Conservation (phyloP, 2,888 invertebrate genomes). For the Trachelus tabidus region DNA sequence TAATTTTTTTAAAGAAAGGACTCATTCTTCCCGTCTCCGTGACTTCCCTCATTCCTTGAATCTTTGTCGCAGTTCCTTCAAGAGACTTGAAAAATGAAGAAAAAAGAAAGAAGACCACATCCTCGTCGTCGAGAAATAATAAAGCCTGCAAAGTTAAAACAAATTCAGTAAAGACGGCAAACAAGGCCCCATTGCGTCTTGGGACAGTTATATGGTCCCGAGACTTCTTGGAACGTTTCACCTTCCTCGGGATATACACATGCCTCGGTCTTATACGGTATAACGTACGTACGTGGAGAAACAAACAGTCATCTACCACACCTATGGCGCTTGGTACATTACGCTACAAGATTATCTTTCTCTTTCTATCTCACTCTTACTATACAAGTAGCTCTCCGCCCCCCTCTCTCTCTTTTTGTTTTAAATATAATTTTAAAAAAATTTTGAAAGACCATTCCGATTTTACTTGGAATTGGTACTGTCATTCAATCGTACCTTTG, state of each 20-base stretch:
- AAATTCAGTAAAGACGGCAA: conserved; percentile 50
- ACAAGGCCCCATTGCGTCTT: conserved; percentile 39
- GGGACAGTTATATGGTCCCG: conserved; percentile 42
- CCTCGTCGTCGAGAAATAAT: conserved; percentile 7
- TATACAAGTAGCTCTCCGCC: neutral
- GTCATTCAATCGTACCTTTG: neutral
- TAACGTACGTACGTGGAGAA: neutral
- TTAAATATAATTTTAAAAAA: neutral
- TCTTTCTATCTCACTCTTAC: neutral
- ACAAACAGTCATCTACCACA: neutral
- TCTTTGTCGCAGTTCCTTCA: neutral
- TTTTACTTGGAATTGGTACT: neutral
- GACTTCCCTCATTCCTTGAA: neutral
- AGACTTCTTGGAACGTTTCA: conserved; percentile 20
- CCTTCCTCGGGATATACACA: neutral
- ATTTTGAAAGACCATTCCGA: neutral
- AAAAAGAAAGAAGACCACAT: conserved; percentile 2
- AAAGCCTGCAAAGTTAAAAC: conserved; percentile 31
- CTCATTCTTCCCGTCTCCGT: neutral
- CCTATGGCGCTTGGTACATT: neutral
- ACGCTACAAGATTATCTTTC: neutral
- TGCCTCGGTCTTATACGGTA: neutral
- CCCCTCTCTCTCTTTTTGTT: no score
- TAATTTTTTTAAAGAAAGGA: neutral
- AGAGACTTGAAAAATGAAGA: neutral